phyloP scores from a whole-genome alignment of 2,888 invertebrate species.

The Caenorhabditis sinica region DNA sequence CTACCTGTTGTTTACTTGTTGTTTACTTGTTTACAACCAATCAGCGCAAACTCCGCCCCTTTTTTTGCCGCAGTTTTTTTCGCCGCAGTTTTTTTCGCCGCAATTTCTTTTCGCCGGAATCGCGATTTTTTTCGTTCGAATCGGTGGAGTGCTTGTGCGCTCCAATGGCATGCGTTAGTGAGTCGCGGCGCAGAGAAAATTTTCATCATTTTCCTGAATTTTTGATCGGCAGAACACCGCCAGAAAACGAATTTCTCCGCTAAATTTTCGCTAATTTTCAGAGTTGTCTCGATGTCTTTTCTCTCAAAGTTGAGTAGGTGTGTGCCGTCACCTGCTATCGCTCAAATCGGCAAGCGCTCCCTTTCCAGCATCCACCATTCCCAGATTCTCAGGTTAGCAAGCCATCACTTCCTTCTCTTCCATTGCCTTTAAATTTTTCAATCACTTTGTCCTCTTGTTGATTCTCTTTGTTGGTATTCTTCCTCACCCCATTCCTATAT shows the following conservation, averaged over 20 bases:
- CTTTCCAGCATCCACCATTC: slow-evolving; percentile 51
- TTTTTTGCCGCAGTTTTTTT: too few relatives aligned
- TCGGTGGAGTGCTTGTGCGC: not conserved
- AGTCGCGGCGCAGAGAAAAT: slow-evolving; percentile 2
- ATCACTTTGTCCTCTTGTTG: not conserved
- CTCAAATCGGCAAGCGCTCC: slow-evolving; percentile 47
- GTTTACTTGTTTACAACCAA: too few relatives aligned
- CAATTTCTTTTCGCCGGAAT: too few relatives aligned
- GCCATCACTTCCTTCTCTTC: not conserved
- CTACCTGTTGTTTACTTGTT: too few relatives aligned
- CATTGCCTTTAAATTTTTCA: not conserved
- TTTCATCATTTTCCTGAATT: slow-evolving; percentile 41
- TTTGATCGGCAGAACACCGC: slow-evolving; percentile 9
- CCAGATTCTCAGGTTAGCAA: slow-evolving; percentile 57
- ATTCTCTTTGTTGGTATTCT: not conserved
- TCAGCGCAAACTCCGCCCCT: too few relatives aligned
- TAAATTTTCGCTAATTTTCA: slow-evolving; percentile 30
- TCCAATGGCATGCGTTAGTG: slow-evolving; percentile 8
- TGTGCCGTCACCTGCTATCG: slow-evolving; percentile 37
- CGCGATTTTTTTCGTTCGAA: too few relatives aligned
- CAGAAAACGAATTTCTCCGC: not conserved
- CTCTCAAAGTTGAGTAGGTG: slow-evolving; percentile 49
- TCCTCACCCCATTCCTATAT: too few relatives aligned
- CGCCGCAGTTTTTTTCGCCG: too few relatives aligned
- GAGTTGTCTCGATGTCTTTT: slow-evolving; percentile 54